phyloP scores from a whole-genome alignment of 2,888 invertebrate species.

The Caenorhabditis sp. region DNA sequence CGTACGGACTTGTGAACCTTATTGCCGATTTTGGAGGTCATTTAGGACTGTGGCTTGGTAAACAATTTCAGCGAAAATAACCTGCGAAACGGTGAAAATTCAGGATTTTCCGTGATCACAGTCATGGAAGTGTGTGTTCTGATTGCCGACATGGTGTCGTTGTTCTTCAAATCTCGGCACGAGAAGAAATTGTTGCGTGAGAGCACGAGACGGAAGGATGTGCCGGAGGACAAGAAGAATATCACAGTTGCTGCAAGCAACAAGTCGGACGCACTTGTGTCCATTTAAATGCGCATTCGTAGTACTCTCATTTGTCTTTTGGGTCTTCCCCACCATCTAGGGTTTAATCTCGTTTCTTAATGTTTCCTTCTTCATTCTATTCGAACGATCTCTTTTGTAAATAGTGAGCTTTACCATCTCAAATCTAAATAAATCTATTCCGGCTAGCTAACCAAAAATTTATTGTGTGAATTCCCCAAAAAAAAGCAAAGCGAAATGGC shows the following conservation, averaged over 20 bases:
- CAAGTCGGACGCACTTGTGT: constrained; percentile 47
- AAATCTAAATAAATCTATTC: not conserved
- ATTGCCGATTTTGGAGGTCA: constrained; percentile 74
- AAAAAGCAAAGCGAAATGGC: constrained; percentile 40
- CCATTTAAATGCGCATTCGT: no score
- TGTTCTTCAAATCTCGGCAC: constrained; percentile 50
- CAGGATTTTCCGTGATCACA: constrained; percentile 75
- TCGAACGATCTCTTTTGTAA: constrained; percentile 34
- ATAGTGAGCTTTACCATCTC: constrained; percentile 20
- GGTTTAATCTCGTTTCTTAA: constrained; percentile 19
- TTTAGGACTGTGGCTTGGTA: constrained; percentile 71
- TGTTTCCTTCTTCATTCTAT: constrained; percentile 10
- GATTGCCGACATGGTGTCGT: constrained; percentile 52
- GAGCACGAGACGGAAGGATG: constrained; percentile 29
- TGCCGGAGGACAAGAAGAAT: constrained; percentile 27
- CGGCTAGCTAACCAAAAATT: constrained; percentile 34
- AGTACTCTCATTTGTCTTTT: not conserved
- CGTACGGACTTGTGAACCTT: constrained; percentile 69
- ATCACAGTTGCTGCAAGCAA: constrained; percentile 27
- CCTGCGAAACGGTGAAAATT: not conserved
- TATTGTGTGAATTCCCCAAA: constrained; percentile 45
- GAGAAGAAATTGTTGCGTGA: constrained; percentile 50
- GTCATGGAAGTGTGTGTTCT: constrained; percentile 76
- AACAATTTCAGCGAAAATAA: not conserved
- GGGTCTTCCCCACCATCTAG: constrained; percentile 14